phyloP scores from a whole-genome alignment of 2,113 vertebrate genomes.

The mouse (Mus musculus) region DNA sequence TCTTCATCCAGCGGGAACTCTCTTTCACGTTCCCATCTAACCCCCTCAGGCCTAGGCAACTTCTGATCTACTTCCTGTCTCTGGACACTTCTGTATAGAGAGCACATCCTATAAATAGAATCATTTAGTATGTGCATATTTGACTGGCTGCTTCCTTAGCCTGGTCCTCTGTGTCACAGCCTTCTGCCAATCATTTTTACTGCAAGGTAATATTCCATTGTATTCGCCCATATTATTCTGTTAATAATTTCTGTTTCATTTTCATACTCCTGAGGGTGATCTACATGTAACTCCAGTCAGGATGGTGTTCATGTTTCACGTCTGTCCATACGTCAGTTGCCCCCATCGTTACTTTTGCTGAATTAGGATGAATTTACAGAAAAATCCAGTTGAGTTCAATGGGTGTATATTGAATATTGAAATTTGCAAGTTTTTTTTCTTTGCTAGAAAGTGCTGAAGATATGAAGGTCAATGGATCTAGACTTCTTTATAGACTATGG shows the following conservation, averaged over 20 bases:
- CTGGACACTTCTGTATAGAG: not conserved
- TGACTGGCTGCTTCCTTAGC: not conserved
- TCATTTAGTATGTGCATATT: not conserved
- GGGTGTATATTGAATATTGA: not conserved
- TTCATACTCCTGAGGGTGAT: not conserved
- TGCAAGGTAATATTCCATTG: constrained; percentile 11
- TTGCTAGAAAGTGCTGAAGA: constrained; percentile 16
- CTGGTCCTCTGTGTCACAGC: not conserved
- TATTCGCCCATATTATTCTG: not conserved
- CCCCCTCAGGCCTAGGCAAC: not conserved
- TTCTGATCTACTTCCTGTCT: not conserved
- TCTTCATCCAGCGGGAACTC: not conserved
- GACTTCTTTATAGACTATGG: not conserved
- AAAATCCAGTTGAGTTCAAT: constrained; percentile 12
- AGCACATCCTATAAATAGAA: not conserved
- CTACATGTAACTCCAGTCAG: not conserved
- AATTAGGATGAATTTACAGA: constrained; percentile 21
- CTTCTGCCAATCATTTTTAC: constrained; percentile 1
- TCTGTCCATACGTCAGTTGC: not conserved
- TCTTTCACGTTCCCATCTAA: not conserved
- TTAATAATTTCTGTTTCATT: not conserved
- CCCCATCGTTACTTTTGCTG: not conserved
- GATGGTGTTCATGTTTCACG: not conserved
- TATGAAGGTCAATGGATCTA: not conserved
- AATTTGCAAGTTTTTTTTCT: not conserved